Evolutionary conservation across 2,888 invertebrate genomes (phyloP).

Genomic region (Trachelus iudaicus): DNA sequence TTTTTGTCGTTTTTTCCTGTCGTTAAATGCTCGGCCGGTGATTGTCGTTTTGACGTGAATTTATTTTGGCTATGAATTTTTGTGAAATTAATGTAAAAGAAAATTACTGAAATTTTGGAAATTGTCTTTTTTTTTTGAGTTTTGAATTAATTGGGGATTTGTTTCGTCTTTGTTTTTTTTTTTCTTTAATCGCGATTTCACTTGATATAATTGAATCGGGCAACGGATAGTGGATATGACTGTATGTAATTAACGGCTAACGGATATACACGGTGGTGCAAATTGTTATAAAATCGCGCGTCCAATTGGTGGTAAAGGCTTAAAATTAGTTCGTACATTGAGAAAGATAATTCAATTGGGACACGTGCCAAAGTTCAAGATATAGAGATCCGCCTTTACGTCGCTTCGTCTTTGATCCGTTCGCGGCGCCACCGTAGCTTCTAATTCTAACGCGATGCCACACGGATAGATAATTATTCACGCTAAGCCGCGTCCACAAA

Average conservation of each 20-base stretch:
- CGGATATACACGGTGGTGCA: neutral
- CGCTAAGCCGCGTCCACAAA: neutral
- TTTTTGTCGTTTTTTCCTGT: too few relatives aligned
- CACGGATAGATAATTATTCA: neutral
- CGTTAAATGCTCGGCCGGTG: too few relatives aligned
- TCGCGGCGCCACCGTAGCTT: neutral
- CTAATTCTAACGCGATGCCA: neutral
- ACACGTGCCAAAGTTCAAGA: neutral
- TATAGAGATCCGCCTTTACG: neutral
- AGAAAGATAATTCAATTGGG: constrained; percentile 2
- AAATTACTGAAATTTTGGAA: too few relatives aligned
- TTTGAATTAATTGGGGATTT: neutral
- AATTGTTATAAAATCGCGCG: neutral
- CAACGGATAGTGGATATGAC: neutral
- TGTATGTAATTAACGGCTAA: neutral
- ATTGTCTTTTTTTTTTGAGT: neutral
- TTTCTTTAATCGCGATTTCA: neutral
- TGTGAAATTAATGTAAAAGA: too few relatives aligned
- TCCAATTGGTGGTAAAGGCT: neutral
- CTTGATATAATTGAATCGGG: neutral
- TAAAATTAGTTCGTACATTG: neutral
- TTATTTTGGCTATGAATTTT: too few relatives aligned
- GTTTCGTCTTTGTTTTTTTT: neutral
- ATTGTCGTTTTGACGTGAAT: too few relatives aligned
- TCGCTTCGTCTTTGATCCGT: neutral